phyloP scores from a whole-genome alignment of 2,797 vertebrate species.

The Propithecus deckenii region DNA sequence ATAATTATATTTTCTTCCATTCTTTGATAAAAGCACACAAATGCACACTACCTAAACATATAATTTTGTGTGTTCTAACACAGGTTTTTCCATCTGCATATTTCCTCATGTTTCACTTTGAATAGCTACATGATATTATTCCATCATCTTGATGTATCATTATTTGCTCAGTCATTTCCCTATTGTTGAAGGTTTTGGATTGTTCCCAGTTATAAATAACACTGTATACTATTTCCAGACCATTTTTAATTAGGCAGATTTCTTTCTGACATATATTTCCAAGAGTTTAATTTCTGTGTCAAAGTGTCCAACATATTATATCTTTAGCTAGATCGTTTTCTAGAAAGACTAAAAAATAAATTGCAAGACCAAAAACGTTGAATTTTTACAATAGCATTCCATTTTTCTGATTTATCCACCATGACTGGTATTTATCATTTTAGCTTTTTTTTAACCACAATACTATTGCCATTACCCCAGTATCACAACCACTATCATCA shows the following conservation, averaged over 20 bases:
- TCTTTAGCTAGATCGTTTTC: neutral
- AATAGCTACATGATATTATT: neutral
- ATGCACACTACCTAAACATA: neutral
- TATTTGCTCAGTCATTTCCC: conserved; percentile 59
- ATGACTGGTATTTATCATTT: neutral
- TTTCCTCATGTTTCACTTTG: neutral
- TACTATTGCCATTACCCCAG: too few relatives aligned
- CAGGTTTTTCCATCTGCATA: neutral
- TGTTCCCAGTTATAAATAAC: conserved; percentile 58
- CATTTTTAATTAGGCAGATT: neutral
- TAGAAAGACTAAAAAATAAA: neutral
- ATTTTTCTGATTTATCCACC: neutral
- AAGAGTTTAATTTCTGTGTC: conserved; percentile 25
- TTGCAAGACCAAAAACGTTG: neutral
- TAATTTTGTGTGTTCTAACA: neutral
- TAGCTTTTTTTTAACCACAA: neutral
- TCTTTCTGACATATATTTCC: neutral
- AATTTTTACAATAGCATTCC: neutral
- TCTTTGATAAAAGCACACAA: neutral
- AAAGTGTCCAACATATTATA: neutral
- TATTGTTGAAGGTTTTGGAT: conserved; percentile 52
- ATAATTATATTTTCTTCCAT: neutral
- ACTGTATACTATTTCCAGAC: conserved; percentile 23
- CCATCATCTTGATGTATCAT: neutral
- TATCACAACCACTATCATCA: neutral